Conservation (phyloP, 2,888 invertebrate genomes). For the Rosalia funebris region DNA sequence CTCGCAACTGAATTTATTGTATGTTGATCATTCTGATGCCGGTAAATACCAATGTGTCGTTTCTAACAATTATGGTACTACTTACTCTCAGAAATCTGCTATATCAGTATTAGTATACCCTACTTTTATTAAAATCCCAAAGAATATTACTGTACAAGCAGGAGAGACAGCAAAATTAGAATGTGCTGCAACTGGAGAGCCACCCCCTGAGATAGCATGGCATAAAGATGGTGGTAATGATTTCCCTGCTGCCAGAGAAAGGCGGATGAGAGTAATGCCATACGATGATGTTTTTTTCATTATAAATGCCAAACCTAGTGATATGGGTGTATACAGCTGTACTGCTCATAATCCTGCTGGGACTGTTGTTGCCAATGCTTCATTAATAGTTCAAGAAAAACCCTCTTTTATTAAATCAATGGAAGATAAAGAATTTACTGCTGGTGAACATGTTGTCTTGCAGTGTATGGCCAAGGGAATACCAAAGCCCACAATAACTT, state of each 20-base stretch:
- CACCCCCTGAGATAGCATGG: constrained; percentile 88
- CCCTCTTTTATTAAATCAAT: constrained; percentile 88
- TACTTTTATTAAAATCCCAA: constrained; percentile 84
- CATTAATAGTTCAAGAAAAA: constrained; percentile 84
- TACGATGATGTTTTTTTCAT: constrained; percentile 93
- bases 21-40: constrained; percentile 82
- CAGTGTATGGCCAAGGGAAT: constrained; percentile 88
- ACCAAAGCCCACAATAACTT: constrained; percentile 82
- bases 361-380: constrained; percentile 85
- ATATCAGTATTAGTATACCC: constrained; percentile 91
- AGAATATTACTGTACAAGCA: constrained; percentile 84
- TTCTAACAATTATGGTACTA: constrained; percentile 87
- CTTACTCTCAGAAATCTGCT: constrained; percentile 87
- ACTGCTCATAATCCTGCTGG: constrained; percentile 93
- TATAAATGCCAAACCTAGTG: constrained; percentile 86
- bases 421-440: constrained; percentile 83
- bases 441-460: constrained; percentile 86
- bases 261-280: constrained; percentile 92
- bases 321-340: constrained; percentile 93
- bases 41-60: constrained; percentile 95
- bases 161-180: constrained; percentile 88
- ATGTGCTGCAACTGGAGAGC: constrained; percentile 91
- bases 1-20: constrained; percentile 78
- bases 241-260: constrained; percentile 93
- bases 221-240: constrained; percentile 93